These are phyloP conservation scores for Ianthella basta DNA, from an alignment of 37 sponge, comb jelly and placozoan species.

Conservation along the genomic window DNA sequence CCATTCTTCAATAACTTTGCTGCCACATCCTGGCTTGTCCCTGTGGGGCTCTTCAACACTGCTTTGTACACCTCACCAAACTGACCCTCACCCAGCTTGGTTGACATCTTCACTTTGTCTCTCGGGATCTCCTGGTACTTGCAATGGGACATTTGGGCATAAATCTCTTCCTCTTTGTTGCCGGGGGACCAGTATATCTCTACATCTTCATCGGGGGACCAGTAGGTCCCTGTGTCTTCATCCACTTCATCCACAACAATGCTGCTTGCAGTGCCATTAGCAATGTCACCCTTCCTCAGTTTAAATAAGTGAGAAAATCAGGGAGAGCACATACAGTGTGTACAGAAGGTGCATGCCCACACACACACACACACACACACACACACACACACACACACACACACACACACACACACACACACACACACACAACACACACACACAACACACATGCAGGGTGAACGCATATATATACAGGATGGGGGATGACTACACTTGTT, in stretches of 20 bases:
- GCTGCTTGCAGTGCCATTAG: too few relatives aligned
- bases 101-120: not conserved
- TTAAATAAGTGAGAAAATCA: too few relatives aligned
- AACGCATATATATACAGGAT: not conserved
- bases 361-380: constrained; percentile 23
- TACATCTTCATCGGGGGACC: too few relatives aligned
- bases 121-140: not conserved
- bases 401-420: constrained; percentile 29
- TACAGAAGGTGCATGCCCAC: too few relatives aligned
- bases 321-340: too few relatives aligned
- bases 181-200: not conserved
- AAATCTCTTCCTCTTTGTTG: not conserved
- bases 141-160: not conserved
- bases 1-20: not conserved
- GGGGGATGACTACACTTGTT: not conserved
- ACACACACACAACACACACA: constrained; percentile 15
- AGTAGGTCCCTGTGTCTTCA: too few relatives aligned
- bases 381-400: constrained; percentile 25
- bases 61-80: constrained; percentile 20
- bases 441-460: not conserved
- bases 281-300: too few relatives aligned
- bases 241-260: too few relatives aligned
- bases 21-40: not conserved
- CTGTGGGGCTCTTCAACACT: not conserved
- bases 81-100: not conserved